These are phyloP conservation scores for Xenotilapia caudafasciata DNA, from an alignment of 2,113 vertebrate species.

Conservation along the genomic window DNA sequence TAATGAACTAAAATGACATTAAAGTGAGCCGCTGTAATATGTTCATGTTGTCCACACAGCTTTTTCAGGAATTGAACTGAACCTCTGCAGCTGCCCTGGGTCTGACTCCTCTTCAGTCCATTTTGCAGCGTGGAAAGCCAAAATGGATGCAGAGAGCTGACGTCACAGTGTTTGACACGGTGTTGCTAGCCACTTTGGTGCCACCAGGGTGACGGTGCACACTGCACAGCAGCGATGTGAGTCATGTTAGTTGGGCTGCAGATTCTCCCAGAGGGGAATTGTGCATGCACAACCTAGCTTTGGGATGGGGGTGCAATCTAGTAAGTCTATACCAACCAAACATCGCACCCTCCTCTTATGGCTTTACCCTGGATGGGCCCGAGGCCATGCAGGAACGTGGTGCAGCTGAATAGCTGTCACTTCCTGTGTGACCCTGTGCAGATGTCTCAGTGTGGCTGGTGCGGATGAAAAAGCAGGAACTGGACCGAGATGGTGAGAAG, in stretches of 20 bases:
- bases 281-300: neutral
- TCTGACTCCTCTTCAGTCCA: constrained; percentile 15
- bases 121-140: constrained; percentile 28
- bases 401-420: constrained; percentile 9
- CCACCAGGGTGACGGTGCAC: constrained; percentile 35
- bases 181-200: constrained; percentile 40
- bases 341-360: neutral
- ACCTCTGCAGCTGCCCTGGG: neutral
- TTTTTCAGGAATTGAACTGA: neutral
- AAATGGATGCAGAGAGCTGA: constrained; percentile 53
- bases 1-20: neutral
- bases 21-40: neutral
- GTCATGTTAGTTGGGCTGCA: constrained; percentile 12
- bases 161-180: constrained; percentile 46
- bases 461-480: neutral
- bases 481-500: neutral
- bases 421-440: constrained; percentile 2
- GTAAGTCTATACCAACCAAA: neutral
- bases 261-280: constrained; percentile 14
- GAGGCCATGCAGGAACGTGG: neutral
- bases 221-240: neutral
- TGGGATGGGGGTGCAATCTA: neutral
- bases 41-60: neutral
- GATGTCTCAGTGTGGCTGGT: neutral
- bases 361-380: neutral